phyloP scores from a whole-genome alignment of 2,113 vertebrate species.

The Leptodactylus fuscus region DNA sequence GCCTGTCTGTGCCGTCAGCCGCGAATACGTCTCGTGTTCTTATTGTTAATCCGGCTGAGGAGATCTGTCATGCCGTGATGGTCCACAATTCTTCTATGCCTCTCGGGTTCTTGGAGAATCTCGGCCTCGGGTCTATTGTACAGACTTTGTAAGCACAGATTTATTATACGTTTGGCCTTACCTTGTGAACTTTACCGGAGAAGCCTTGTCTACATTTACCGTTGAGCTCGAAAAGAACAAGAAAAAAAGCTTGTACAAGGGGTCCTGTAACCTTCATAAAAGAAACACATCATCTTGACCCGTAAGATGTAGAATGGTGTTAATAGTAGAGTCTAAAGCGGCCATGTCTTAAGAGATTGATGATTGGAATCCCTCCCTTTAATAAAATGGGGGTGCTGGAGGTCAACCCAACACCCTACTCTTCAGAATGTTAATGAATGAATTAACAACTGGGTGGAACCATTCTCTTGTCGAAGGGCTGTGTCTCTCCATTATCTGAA shows the following conservation, averaged over 20 bases:
- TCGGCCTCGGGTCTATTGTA: not conserved
- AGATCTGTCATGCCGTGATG: not conserved
- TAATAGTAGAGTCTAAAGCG: not conserved
- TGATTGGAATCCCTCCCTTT: too few species aligned
- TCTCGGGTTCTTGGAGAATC: not conserved
- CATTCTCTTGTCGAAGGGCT: too few species aligned
- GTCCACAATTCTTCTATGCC: not conserved
- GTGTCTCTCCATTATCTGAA: too few species aligned
- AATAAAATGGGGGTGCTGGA: not conserved
- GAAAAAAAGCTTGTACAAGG: not conserved
- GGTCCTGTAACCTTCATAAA: slow-evolving; percentile 8
- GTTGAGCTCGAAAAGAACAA: not conserved
- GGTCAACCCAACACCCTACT: not conserved
- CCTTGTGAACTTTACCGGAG: not conserved
- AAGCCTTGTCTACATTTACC: not conserved
- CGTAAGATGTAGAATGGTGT: not conserved
- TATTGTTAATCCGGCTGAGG: not conserved
- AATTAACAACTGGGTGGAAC: too few species aligned
- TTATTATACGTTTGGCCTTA: not conserved
- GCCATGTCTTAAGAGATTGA: too few species aligned
- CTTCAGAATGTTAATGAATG: too few species aligned
- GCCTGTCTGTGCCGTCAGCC: not conserved
- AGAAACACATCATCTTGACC: not conserved
- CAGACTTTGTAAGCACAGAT: not conserved
- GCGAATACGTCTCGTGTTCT: not conserved